Evolutionary conservation across 2,113 vertebrate genomes (phyloP), one percentile per base, ranked within the genome.

Genomic region (Triplophysa dalaica): DNA sequence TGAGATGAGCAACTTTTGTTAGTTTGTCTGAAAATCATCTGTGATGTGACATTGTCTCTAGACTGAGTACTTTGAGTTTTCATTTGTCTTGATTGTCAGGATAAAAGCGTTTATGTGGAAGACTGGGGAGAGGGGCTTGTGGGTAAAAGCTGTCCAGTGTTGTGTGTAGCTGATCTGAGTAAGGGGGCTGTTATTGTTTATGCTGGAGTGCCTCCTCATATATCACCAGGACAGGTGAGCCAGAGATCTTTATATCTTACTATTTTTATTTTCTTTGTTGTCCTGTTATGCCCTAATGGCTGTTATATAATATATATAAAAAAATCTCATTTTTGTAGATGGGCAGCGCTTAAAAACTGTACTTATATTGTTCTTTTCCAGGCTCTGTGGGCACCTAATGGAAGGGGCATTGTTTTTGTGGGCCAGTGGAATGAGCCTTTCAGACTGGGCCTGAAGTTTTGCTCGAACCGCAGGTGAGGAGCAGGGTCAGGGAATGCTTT

Each of bases 91-190:
- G 21, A 78, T 16, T 85, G 22, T 66, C 24, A 92, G 91, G 89
- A 93, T 80, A 87, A 85, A 66, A 90, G 75, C 66, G 83, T 92
- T 52, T 93, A 93, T 85, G 45, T 84, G 65, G 93, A 93, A 58
- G 93, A 94, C 86, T 94, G 93, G 93, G 93, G 93, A 0, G 93
- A 94, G 78, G 88, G 85, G 45, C 86, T 94, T 78, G 81, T 86
- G 77, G 83, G 83, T 77, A 92, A 86, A 86, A 92, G 91, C n/a
- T 26, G 77, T 61, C 90, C 93, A 0, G 90, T 89, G 21, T 63
- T 94, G 22, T 94, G 91, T 82, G 85, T 89, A 76, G 89, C 89
- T 74, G 87, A 90, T 48, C 75, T 93, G 50, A 82, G 79, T 70
- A 87, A 33, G 3, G 88, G 90, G 2, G 0, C 21, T 0, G 83